These are phyloP conservation scores for Limnothrissa miodon DNA, from an alignment of 2,113 vertebrate genomes.

Conservation along the genomic window DNA sequence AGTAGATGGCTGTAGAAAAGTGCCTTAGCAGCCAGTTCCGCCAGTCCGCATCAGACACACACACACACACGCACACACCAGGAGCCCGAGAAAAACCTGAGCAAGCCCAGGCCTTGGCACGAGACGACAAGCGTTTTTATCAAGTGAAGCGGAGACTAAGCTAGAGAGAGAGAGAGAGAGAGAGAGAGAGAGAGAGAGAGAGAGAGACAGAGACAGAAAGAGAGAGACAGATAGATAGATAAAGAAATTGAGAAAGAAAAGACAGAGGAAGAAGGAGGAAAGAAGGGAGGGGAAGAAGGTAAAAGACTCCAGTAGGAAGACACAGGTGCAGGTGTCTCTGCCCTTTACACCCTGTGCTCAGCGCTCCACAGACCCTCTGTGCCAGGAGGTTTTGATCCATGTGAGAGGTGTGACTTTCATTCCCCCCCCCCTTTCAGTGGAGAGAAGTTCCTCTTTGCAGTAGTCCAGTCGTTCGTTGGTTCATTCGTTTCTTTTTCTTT, in stretches of 20 bases:
- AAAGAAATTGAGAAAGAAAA: too few species aligned
- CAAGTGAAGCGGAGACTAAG: not conserved
- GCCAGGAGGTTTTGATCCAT: not conserved
- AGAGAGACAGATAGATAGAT: not conserved
- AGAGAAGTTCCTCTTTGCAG: not conserved
- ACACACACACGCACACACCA: not conserved
- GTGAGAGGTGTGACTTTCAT: not conserved
- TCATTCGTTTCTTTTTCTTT: not conserved
- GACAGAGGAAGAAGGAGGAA: conserved; percentile 37
- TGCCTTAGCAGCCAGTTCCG: conserved; percentile 43
- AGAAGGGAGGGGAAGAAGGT: conserved; percentile 56
- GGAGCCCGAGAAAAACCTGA: not conserved
- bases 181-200: not conserved
- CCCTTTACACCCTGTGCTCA: not conserved
- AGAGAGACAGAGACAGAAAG: not conserved
- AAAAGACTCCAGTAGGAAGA: conserved; percentile 24
- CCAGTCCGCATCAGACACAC: not conserved
- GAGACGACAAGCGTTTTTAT: not conserved
- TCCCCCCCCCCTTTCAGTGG: not conserved
- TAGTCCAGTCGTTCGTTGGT: not conserved
- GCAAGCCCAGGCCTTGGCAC: not conserved
- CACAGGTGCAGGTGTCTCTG: not conserved
- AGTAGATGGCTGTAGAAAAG: conserved; percentile 88
- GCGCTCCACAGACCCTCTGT: not conserved
- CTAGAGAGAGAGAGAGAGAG: too few species aligned